Percentiles rank a stretch among this genome's conserved stretches.
Conservation (phyloP, 2,797 vertebrate species). For the Streptopelia turtur region DNA sequence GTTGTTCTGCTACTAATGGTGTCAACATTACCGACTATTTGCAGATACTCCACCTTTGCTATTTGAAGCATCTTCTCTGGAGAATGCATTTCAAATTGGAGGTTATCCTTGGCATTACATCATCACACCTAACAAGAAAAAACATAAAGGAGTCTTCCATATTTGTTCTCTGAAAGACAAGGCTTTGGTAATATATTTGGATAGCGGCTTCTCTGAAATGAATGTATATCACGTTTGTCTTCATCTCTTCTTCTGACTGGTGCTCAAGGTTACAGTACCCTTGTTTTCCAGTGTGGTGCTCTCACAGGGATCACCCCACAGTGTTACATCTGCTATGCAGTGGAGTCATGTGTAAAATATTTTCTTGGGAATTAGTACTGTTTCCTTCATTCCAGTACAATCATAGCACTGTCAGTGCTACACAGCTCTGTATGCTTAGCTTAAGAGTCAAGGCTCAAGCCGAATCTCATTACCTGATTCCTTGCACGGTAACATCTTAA, state of each 20-base stretch:
- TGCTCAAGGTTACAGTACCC: neutral
- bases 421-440: neutral
- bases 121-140: slow-evolving; percentile 91
- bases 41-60: slow-evolving; percentile 88
- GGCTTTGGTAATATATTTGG: slow-evolving; percentile 83
- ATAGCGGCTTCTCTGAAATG: slow-evolving; percentile 44
- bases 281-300: neutral
- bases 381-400: neutral
- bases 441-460: neutral
- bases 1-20: slow-evolving; percentile 53
- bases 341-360: neutral
- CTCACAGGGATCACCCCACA: neutral
- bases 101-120: slow-evolving; percentile 97
- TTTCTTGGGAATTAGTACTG: neutral
- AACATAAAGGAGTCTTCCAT: slow-evolving; percentile 90
- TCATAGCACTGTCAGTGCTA: neutral
- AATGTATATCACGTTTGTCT: slow-evolving; percentile 3
- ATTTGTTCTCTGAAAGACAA: slow-evolving; percentile 90
- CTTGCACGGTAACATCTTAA: neutral
- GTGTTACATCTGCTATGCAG: neutral
- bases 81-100: slow-evolving; percentile 92
- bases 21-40: slow-evolving; percentile 57
- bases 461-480: neutral
- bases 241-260: neutral
- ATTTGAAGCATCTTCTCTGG: slow-evolving; percentile 90